Percentiles rank a stretch among this genome's conserved stretches.
Evolutionary conservation across 2,888 invertebrate species (phyloP).

Genomic region (Acrobasis repandana): DNA sequence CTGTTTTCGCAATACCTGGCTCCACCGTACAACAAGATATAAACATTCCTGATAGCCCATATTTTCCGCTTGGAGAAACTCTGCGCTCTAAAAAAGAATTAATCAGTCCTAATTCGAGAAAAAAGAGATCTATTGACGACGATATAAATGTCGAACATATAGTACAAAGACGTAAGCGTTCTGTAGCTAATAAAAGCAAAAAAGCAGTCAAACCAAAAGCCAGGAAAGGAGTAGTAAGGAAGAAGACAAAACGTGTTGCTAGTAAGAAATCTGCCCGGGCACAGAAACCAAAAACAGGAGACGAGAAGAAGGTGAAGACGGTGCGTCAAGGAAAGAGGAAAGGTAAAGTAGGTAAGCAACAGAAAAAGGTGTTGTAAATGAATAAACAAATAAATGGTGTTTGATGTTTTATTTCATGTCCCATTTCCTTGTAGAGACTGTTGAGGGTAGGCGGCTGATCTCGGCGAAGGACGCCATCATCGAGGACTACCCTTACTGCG

Average conservation of each 20-base stretch:
- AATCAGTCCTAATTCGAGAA: conserved; percentile 38
- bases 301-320: not conserved
- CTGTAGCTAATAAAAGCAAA: not conserved
- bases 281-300: not conserved
- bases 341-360: conserved; percentile 7
- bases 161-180: not conserved
- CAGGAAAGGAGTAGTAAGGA: conserved; percentile 5
- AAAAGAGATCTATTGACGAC: conserved; percentile 41
- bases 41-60: conserved; percentile 48
- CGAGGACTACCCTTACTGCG: conserved; percentile 67
- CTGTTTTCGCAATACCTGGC: conserved; percentile 47
- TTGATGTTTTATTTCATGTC: conserved; percentile 33
- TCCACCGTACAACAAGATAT: conserved; percentile 12
- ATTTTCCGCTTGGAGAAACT: conserved; percentile 46
- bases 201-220: not conserved
- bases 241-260: not conserved
- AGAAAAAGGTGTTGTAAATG: conserved; percentile 4
- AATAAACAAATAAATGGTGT: conserved; percentile 23
- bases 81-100: conserved; percentile 54
- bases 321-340: not conserved
- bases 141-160: conserved; percentile 3
- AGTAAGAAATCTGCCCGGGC: not conserved
- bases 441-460: conserved; percentile 55
- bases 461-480: conserved; percentile 59
- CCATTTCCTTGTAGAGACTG: conserved; percentile 26